phyloP scores from a whole-genome alignment of 2,888 invertebrate genomes.

The Drosophila crucigera region DNA sequence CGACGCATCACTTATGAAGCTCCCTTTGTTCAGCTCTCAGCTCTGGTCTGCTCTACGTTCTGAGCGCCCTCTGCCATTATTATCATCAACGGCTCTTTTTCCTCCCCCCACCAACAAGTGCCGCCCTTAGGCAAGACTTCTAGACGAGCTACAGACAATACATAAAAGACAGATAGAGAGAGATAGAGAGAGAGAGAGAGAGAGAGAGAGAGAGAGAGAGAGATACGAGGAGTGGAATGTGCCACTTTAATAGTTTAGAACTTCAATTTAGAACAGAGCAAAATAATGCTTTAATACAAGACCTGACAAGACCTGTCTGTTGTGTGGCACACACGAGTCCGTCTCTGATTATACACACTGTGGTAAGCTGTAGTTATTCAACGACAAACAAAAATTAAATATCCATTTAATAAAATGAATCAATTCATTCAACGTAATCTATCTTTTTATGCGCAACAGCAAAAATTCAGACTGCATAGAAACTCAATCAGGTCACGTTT shows the following conservation, averaged over 20 bases:
- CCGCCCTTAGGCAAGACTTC: conserved; percentile 35
- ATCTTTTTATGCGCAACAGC: background rate
- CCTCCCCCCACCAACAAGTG: conserved; percentile 10
- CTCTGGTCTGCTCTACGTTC: conserved; percentile 21
- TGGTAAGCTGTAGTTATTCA: conserved; percentile 17
- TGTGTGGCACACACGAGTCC: background rate
- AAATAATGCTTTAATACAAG: background rate
- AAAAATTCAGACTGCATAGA: background rate
- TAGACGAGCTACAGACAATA: conserved; percentile 46
- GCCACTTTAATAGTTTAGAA: conserved; percentile 33
- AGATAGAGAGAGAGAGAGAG: background rate
- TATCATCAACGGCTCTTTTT: conserved; percentile 42
- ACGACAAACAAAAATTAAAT: conserved; percentile 6
- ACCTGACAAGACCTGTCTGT: too few relatives aligned
- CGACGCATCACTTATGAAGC: conserved; percentile 47
- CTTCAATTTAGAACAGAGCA: background rate
- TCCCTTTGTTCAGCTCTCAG: conserved; percentile 34
- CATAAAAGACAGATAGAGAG: conserved; percentile 1
- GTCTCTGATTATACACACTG: conserved; percentile 20
- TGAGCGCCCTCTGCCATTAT: conserved; percentile 48
- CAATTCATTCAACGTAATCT: conserved; percentile 19
- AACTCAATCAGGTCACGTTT: conserved; percentile 14
- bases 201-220: background rate
- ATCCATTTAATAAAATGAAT: conserved; percentile 12
- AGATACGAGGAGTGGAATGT: background rate